Evolutionary conservation across 2,888 invertebrate species (phyloP).

Genomic region (Proisotoma minuta): DNA sequence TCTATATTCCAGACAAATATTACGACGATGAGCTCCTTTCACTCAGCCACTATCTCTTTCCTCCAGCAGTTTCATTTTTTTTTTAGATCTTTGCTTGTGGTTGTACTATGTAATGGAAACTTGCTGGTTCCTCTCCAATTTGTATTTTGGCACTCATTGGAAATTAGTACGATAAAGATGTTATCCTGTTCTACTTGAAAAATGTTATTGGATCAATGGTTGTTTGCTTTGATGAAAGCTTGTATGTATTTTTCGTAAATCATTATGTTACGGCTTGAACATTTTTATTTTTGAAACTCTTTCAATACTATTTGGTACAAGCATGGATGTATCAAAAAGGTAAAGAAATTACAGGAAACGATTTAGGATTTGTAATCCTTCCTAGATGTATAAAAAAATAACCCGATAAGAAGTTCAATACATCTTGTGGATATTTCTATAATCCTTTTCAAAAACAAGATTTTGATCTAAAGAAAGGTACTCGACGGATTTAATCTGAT

Average conservation of each 20-base stretch:
- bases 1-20: conserved; percentile 36
- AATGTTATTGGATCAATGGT: no score
- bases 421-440: neutral
- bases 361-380: neutral
- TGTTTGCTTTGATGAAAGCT: no score
- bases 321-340: no score
- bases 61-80: neutral
- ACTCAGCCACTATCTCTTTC: conserved; percentile 5
- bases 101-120: no score
- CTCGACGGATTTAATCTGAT: conserved; percentile 13
- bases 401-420: neutral
- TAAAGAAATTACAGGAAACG: neutral
- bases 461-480: conserved; percentile 1
- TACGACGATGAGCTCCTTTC: conserved; percentile 21
- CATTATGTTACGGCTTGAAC: no score
- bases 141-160: no score
- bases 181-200: no score
- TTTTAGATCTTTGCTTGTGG: neutral
- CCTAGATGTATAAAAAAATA: neutral
- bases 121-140: no score
- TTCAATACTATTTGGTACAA: no score
- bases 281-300: neutral
- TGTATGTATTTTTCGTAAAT: no score
- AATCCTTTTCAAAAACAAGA: conserved; percentile 13
- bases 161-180: no score